Conservation (phyloP, 2,888 invertebrate genomes). For the Arrhopalites spinosus region DNA sequence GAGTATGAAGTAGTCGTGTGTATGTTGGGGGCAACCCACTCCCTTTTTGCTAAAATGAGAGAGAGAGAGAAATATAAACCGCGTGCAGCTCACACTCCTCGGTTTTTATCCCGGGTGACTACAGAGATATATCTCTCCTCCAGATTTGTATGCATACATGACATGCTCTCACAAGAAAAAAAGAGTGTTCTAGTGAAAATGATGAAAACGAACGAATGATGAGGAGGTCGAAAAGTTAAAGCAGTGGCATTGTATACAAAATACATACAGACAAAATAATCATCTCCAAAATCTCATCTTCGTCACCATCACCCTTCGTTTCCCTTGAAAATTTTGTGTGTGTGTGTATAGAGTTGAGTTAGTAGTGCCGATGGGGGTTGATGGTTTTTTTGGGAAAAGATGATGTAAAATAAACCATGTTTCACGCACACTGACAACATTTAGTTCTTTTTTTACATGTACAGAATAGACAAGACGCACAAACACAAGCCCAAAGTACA, state of each 20-base stretch:
- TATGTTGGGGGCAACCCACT: not conserved
- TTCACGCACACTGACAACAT: conserved; percentile 38
- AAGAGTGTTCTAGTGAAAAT: not conserved
- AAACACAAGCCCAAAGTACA: conserved; percentile 11
- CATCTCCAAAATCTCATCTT: conserved; percentile 49
- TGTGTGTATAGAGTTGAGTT: no score
- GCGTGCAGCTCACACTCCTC: no score
- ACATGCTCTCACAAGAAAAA: no score
- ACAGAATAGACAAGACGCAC: not conserved
- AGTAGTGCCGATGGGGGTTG: no score
- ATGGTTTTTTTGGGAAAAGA: not conserved
- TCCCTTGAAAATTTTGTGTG: conserved; percentile 33
- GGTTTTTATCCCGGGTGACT: no score
- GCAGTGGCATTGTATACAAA: conserved; percentile 1
- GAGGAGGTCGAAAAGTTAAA: conserved; percentile 18
- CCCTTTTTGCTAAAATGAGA: not conserved
- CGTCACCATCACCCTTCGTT: conserved; percentile 52
- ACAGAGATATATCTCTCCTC: no score
- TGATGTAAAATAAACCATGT: conserved; percentile 56
- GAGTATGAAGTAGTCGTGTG: not conserved
- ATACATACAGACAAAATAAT: conserved; percentile 40
- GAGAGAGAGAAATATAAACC: no score
- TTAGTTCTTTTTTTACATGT: conserved; percentile 20
- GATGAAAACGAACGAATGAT: conserved; percentile 8
- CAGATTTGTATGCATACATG: no score